Evolutionary conservation across 2,888 invertebrate species (phyloP), one percentile per base, ranked within the genome.

Genomic region (Tigriopus californicus): DNA sequence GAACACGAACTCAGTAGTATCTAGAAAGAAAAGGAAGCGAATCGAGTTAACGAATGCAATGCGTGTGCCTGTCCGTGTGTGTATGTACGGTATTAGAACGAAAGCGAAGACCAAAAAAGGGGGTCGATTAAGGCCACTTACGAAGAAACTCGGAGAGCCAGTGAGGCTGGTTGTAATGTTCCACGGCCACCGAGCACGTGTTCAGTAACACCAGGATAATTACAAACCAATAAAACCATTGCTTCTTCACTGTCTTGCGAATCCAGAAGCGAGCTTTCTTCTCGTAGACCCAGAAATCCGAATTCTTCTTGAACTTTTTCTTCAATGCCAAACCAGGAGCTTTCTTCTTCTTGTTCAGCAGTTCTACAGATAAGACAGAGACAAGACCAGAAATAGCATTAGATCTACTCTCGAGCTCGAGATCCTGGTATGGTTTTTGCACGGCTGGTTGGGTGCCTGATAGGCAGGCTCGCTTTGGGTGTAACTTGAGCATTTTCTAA

Each of bases 1-100:
- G 79, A 98, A 98, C 72, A 88, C 85, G 78, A 85, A 97, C 78
- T 98, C 97, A 70, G 95, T 89, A 72, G 81, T 85, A 79, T 85
- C 97, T 97, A 79, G 49, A 80, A 79, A 79, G 49, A 80, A 79
- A 2, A 22, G 10, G 18, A 46, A 25, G 4, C 22, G 5, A 52
- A 46, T 20, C 15, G 3, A 46, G 20, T 18, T 15, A 33, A 33
- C 33, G 4, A 33, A 33, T n/a, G n/a, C n/a, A n/a, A n/a, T n/a
- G n/a, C n/a, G n/a, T n/a, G n/a, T n/a, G n/a, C n/a, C n/a, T n/a
- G n/a, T n/a, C n/a, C n/a, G n/a, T n/a, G n/a, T n/a, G n/a, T n/a
- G 33, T 33, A 8, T 33, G 4, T 33, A 33, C 33, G 3, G 8
- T 8, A 5, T 33, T 33, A 8, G 33, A 33, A 8, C 33, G 33